Base-by-base conservation (phyloP, 2,888 invertebrate genomes). In the Blastobasis lacticolella region DNA sequence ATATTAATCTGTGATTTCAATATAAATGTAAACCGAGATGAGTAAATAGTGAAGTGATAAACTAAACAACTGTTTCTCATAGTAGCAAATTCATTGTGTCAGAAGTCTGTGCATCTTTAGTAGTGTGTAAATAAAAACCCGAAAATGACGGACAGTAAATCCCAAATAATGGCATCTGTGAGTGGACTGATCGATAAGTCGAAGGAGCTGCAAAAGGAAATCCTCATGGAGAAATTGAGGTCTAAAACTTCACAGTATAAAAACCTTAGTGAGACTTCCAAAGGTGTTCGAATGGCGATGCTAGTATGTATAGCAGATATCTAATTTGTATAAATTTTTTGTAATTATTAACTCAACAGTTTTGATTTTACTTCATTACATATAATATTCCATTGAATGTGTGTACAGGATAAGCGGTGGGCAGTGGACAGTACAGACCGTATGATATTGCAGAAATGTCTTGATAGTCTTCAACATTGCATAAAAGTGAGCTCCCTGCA, bases 401-500 rank as follows among this genome's bases (percentile, higher is more conserved):
- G 5, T 47, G n/a, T 45, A 41, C 73, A 95, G 95, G 97, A 97
- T 70, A 97, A 97, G 76, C 90, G 96, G 56, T 96, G 95, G 85
- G 94, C 95, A 5, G 89, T 96, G 50, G 97, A 98, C 69, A 93
- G 92, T 64, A 91, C 93, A 43, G 97, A 97, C 73, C 93, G 95
- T 69, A 91, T 92, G 67, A 95, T 95, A 65, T 89, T 97, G 55
- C 97, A 97, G 76, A 94, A 95, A 82, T 97, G 96, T 76, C 86
- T 98, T 58, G 97, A 98, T 74, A 95, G 95, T 54, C 89, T 98
- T 63, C 97, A 97, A 71, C 95, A 97, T 79, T 96, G 96, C 56
- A 97, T 98, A 61, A 97, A 96, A 90, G 96, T 97, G 2, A 95
- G 94, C 54, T 96, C 96, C 0, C 87, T 97, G 48, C 96, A 97